A percentile compares a stretch with the other conserved stretches of the same genome.
phyloP scores from a whole-genome alignment of 2,888 invertebrate species.

The Melanostoma mellinum region DNA sequence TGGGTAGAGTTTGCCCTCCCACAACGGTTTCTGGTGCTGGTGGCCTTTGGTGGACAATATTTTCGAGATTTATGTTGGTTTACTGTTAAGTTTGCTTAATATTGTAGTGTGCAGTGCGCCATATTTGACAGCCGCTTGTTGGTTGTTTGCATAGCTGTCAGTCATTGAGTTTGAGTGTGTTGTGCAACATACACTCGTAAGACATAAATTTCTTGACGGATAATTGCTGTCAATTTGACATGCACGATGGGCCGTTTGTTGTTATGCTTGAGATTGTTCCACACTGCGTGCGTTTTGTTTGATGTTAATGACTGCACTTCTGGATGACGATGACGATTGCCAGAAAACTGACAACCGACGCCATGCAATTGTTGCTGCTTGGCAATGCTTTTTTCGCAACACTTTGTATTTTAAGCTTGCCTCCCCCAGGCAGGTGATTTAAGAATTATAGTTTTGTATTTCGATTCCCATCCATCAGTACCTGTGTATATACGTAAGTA shows the following conservation, averaged over 20 bases:
- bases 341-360: too few relatives aligned
- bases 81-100: conserved; percentile 31
- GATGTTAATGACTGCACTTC: conserved; percentile 61
- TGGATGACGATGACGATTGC: conserved; percentile 2
- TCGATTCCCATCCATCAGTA: conserved; percentile 5
- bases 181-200: conserved; percentile 51
- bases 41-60: conserved; percentile 64
- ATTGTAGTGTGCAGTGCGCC: conserved; percentile 37
- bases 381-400: conserved; percentile 63
- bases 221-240: conserved; percentile 71
- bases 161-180: conserved; percentile 58
- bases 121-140: conserved; percentile 67
- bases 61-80: conserved; percentile 38
- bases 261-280: conserved; percentile 30
- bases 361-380: conserved; percentile 9
- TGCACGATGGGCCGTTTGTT: conserved; percentile 59
- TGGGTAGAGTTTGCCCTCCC: conserved; percentile 56
- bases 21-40: conserved; percentile 36
- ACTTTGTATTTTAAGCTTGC: conserved; percentile 12
- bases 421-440: conserved; percentile 29
- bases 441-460: conserved; percentile 24
- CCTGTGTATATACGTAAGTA: too few relatives aligned
- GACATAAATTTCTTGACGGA: conserved; percentile 42
- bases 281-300: conserved; percentile 46
- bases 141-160: conserved; percentile 72